Conservation (phyloP, 2,113 vertebrate genomes). For the Catharus minimus region DNA sequence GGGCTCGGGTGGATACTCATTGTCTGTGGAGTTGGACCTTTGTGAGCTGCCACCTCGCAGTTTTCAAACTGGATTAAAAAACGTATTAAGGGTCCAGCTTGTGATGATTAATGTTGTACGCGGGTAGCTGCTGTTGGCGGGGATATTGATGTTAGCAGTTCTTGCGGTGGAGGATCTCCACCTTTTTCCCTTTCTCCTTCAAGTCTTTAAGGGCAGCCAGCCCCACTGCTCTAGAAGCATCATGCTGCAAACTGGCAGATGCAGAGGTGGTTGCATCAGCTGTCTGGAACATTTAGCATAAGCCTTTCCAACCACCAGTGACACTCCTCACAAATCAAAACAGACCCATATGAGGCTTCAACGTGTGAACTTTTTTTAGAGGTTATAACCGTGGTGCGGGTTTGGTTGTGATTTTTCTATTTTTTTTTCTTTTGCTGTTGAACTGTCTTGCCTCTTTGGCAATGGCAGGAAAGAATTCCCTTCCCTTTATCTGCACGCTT, state of each 20-base stretch:
- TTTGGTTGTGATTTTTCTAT: not conserved
- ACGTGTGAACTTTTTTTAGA: slow-evolving; percentile 59
- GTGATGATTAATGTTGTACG: not conserved
- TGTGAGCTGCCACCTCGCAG: not conserved
- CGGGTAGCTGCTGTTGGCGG: not conserved
- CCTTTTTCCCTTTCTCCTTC: not conserved
- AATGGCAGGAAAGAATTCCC: slow-evolving; percentile 1
- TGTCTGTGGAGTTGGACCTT: not conserved
- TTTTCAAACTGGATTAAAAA: not conserved
- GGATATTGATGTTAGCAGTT: not conserved
- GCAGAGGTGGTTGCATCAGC: slow-evolving; percentile 57
- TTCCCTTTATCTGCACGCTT: not conserved
- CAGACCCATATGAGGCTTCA: slow-evolving; percentile 58
- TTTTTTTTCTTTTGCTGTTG: not conserved
- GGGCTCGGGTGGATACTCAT: not conserved
- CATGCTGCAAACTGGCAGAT: slow-evolving; percentile 57
- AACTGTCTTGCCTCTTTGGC: slow-evolving; percentile 8
- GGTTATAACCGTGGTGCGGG: not conserved
- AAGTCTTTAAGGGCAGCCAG: slow-evolving; percentile 23
- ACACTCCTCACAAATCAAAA: slow-evolving; percentile 56
- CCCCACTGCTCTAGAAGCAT: slow-evolving; percentile 59
- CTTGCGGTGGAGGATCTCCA: not conserved
- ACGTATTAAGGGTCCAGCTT: not conserved
- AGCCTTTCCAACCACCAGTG: slow-evolving; percentile 46
- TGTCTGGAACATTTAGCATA: slow-evolving; percentile 54